phyloP scores from a whole-genome alignment of 1,140 invertebrate species.

The Monochamus saltuarius region DNA sequence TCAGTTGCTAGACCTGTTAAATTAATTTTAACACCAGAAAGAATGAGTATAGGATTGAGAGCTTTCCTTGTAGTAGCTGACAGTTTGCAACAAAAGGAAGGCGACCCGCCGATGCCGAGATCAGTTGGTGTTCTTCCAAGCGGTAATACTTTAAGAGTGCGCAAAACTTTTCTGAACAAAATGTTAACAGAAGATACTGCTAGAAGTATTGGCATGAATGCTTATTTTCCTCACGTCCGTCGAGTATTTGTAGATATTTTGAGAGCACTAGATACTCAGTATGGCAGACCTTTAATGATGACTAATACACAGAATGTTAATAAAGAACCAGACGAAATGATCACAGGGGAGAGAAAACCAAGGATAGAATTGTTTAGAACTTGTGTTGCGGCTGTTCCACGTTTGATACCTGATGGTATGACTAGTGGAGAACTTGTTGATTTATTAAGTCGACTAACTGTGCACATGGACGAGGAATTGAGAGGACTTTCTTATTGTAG shows the following conservation, averaged over 20 bases:
- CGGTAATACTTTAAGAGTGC: slow-evolving; percentile 90
- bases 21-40: slow-evolving; percentile 92
- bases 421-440: slow-evolving; percentile 91
- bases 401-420: slow-evolving; percentile 97
- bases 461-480: slow-evolving; percentile 92
- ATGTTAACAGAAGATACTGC: slow-evolving; percentile 95
- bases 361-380: slow-evolving; percentile 97
- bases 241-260: slow-evolving; percentile 96
- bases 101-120: slow-evolving; percentile 95
- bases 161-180: slow-evolving; percentile 96
- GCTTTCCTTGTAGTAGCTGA: slow-evolving; percentile 98
- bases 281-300: slow-evolving; percentile 92
- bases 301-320: slow-evolving; percentile 95
- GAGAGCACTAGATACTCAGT: slow-evolving; percentile 92
- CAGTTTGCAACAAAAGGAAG: slow-evolving; percentile 97
- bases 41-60: slow-evolving; percentile 97
- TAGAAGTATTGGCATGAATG: slow-evolving; percentile 91
- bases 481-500: slow-evolving; percentile 91
- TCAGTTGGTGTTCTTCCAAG: slow-evolving; percentile 92
- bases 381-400: slow-evolving; percentile 96
- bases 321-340: slow-evolving; percentile 94
- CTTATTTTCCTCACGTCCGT: slow-evolving; percentile 93
- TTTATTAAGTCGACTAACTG: slow-evolving; percentile 84
- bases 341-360: slow-evolving; percentile 94
- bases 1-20: slow-evolving; percentile 94